These are phyloP conservation scores for Diarsia mendica DNA, from an alignment of 2,888 invertebrate species.

Conservation along the genomic window DNA sequence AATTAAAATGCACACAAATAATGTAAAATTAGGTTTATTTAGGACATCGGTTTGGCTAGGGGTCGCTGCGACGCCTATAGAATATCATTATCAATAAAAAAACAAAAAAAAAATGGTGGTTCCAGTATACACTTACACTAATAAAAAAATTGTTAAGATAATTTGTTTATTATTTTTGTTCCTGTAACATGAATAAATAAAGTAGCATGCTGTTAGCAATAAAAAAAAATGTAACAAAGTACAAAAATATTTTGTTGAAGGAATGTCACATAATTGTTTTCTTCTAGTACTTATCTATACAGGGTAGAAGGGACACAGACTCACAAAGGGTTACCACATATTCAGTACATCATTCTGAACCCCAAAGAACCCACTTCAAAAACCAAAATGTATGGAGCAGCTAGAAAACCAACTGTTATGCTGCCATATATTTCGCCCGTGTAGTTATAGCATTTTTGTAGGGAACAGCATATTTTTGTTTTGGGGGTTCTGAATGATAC, in stretches of 20 bases:
- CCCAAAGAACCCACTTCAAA: not conserved
- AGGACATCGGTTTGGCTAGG: constrained; percentile 75
- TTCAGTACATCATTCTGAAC: not conserved
- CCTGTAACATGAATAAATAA: constrained; percentile 10
- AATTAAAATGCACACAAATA: constrained; percentile 64
- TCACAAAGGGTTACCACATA: not conserved
- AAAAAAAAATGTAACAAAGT: not conserved
- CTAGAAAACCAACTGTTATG: not conserved
- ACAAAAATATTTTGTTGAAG: constrained; percentile 8
- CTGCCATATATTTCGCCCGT: no score
- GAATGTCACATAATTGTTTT: constrained; percentile 22
- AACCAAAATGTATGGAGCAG: not conserved
- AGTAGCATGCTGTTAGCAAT: constrained; percentile 16
- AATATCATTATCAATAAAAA: constrained; percentile 65
- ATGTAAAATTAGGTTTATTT: constrained; percentile 66
- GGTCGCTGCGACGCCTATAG: constrained; percentile 65
- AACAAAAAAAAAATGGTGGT: constrained; percentile 68
- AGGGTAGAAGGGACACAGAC: no score
- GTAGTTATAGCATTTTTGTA: no score
- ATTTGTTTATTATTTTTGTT: constrained; percentile 62
- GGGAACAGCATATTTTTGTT: no score
- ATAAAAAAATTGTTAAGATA: constrained; percentile 71
- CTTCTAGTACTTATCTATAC: not conserved
- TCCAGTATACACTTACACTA: constrained; percentile 73
- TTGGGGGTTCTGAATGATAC: not conserved